Base-by-base conservation (phyloP, 1,140 invertebrate species). In the Diorhabda sublineata region DNA sequence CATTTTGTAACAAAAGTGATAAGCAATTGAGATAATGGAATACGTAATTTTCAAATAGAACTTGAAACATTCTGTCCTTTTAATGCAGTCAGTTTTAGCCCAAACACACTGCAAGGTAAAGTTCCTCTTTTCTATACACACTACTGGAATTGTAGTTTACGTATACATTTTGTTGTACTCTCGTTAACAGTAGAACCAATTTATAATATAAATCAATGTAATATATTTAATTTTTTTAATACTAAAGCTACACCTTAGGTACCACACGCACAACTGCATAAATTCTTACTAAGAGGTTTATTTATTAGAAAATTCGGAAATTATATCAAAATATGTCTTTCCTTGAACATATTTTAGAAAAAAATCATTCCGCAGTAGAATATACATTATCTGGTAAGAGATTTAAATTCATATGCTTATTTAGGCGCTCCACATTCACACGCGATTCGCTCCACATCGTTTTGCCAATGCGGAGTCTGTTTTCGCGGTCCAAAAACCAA, bases 91-190 rank as follows among this genome's bases (percentile, higher is more conserved):
- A 62, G 63, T 56, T 62, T 62, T 56, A 68, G 75, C 76, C 76
- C 77, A 76, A 75, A 74, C 75, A 74, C 75, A 78, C 76, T 73
- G 76, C 77, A 75, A 77, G 76, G 76, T 79, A 76, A 68, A 73
- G 72, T 69, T 74, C 74, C 75, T 72, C 69, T 69, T 64, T 67
- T 64, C 42, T 45, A 68, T 62, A 61, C 47, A 59, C 57, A 65
- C 47, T 45, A 64, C 66, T 69, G 58, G 69, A 75, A 69, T 70
- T 71, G 71, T 74, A 71, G 73, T 72, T 77, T 74, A 78, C 78
- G 80, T 81, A 81, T 81, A 81, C 80, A 79, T 75, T 26, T 74
- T 77, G 75, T 81, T 81, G 80, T 81, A 81, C 80, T 81, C 76
- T 79, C 75, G 78, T 79, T 80, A 74, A 42, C 11, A 45, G 6